Base-by-base conservation (phyloP, 2,797 vertebrate genomes). In the Spinus pinus region DNA sequence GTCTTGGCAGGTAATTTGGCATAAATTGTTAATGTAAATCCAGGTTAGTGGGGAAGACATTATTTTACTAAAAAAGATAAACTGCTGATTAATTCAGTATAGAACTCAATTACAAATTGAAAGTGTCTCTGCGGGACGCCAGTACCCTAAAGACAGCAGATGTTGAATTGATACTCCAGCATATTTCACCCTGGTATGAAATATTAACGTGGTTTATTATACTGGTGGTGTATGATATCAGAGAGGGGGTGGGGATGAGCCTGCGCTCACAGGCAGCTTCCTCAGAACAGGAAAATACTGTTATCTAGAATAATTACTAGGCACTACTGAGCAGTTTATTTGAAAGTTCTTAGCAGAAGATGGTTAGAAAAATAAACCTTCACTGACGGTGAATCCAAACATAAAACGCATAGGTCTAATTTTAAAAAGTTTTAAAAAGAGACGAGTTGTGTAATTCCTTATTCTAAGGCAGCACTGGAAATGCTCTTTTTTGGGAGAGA, bases 11-110 rank as follows among this genome's bases (percentile, higher is more conserved):
- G 98, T 98, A 98, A 98, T 98, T 98, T 98, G 96, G 96, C 97
- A 98, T 98, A 98, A 98, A 98, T 98, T 97, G 97, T 98, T 98
- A 98, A 98, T 98, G 97, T 97, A 98, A 98, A 97, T 98, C 97
- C 98, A 98, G 98, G 98, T 98, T 98, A 98, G 97, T 97, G 91
- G 96, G 98, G 98, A 98, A 98, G 98, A 97, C 94, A 81, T 98
- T 98, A 98, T 99, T 99, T 98, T 98, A 99, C 98, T 98, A 97
- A 98, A 98, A 98, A 98, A 98, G 98, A 99, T 99, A 99, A 99
- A 99, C 98, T 99, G 98, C 98, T 99, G 98, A 99, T 99, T 99
- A 99, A 99, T 99, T 99, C 99, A 99, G 98, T 98, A 98, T 99
- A 98, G 98, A 98, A 98, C 98, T 98, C 98, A 98, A 99, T 99